A percentile compares a stretch with the other conserved stretches of the same genome.
Conservation (phyloP, 2,113 vertebrate genomes). For the Myanophis thanlyinensis region DNA sequence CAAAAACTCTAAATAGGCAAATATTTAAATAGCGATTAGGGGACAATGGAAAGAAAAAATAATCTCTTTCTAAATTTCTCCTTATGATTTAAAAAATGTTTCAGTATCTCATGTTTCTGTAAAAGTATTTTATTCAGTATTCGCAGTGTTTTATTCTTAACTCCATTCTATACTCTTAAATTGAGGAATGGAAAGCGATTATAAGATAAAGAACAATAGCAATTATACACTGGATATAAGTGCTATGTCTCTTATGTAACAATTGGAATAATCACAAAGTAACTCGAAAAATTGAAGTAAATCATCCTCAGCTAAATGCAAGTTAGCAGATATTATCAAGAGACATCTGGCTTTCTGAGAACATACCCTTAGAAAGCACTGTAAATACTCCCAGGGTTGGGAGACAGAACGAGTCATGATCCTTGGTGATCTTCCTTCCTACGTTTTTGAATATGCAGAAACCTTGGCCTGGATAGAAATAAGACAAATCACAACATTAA, state of each 20-base stretch:
- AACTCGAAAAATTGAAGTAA: neutral
- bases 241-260: neutral
- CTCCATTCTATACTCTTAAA: neutral
- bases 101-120: neutral
- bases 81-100: neutral
- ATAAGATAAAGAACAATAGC: neutral
- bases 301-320: neutral
- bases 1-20: conserved; percentile 7
- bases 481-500: conserved; percentile 21
- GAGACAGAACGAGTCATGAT: neutral
- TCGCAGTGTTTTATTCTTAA: neutral
- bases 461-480: conserved; percentile 60
- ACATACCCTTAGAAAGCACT: neutral
- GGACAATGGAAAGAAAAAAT: neutral
- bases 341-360: neutral
- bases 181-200: neutral
- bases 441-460: conserved; percentile 67
- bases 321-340: neutral
- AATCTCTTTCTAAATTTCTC: neutral
- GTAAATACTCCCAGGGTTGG: neutral
- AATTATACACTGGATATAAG: neutral
- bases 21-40: neutral
- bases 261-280: neutral
- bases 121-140: neutral
- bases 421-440: conserved; percentile 6